Conservation (phyloP, 2,113 vertebrate genomes). For the Muntiacus reevesi region DNA sequence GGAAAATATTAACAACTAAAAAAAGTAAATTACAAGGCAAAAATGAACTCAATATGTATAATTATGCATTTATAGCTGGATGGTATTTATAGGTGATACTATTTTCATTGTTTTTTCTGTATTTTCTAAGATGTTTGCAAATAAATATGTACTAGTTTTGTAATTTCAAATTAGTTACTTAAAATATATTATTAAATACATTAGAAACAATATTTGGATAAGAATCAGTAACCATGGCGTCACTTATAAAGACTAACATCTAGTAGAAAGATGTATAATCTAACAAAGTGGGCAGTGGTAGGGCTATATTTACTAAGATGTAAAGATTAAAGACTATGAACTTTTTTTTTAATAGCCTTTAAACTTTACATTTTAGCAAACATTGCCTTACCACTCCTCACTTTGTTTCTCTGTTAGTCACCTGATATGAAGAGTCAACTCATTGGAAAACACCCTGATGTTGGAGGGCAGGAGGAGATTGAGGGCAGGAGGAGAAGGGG, state of each 20-base stretch:
- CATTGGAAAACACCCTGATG: not conserved
- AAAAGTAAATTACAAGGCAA: not conserved
- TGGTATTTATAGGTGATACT: not conserved
- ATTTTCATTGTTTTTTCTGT: not conserved
- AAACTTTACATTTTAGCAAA: not conserved
- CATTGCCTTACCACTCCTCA: not conserved
- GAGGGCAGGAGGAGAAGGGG: not conserved
- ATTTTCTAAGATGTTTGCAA: constrained; percentile 7
- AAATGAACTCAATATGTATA: not conserved
- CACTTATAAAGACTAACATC: not conserved
- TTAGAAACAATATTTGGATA: not conserved
- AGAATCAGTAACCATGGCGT: not conserved
- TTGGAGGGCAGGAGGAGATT: not conserved
- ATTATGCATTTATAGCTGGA: not conserved
- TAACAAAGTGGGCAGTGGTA: not conserved
- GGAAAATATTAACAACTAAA: not conserved
- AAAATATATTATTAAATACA: not conserved
- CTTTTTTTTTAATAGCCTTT: not conserved
- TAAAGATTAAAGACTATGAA: not conserved
- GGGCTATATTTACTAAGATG: not conserved
- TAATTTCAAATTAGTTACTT: not conserved
- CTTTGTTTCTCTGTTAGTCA: not conserved
- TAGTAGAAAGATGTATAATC: not conserved
- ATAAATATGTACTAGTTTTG: not conserved
- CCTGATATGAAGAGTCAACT: not conserved